Conservation (phyloP, 1,140 invertebrate genomes). For the Rhopalosiphum maidis region DNA sequence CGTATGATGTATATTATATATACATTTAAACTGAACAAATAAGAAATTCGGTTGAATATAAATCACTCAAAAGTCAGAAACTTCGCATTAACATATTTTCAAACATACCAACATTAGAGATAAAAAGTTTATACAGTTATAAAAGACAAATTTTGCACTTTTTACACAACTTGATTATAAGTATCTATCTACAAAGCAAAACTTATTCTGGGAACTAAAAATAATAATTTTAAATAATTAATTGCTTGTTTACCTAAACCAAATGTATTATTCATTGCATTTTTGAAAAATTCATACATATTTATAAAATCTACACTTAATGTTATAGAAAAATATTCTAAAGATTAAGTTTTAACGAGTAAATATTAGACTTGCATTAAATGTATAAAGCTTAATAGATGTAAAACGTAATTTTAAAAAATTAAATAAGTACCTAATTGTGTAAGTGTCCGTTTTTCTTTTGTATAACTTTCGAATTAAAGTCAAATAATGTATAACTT, state of each 20-base stretch:
- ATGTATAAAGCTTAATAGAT: not conserved
- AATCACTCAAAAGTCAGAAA: not conserved
- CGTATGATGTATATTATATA: not conserved
- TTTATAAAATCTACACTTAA: not conserved
- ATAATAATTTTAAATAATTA: slow-evolving; percentile 23
- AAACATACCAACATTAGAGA: not conserved
- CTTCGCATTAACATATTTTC: slow-evolving; percentile 24
- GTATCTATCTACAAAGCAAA: not conserved
- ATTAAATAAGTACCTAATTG: not conserved
- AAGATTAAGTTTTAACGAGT: not conserved
- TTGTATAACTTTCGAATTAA: slow-evolving; percentile 30
- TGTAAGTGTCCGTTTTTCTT: not conserved
- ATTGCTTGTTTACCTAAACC: not conserved
- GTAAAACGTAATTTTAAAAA: not conserved
- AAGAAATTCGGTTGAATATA: slow-evolving; percentile 5
- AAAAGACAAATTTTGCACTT: not conserved
- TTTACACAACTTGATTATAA: not conserved
- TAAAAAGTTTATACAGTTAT: not conserved
- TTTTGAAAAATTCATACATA: not conserved
- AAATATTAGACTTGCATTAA: not conserved
- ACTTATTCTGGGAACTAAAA: not conserved
- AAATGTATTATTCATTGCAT: slow-evolving; percentile 23
- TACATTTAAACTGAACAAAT: not conserved
- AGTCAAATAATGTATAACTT: not conserved
- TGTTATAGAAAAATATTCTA: not conserved